Base-by-base conservation (phyloP, 2,113 vertebrate species). In the Ammodytes marinus region DNA sequence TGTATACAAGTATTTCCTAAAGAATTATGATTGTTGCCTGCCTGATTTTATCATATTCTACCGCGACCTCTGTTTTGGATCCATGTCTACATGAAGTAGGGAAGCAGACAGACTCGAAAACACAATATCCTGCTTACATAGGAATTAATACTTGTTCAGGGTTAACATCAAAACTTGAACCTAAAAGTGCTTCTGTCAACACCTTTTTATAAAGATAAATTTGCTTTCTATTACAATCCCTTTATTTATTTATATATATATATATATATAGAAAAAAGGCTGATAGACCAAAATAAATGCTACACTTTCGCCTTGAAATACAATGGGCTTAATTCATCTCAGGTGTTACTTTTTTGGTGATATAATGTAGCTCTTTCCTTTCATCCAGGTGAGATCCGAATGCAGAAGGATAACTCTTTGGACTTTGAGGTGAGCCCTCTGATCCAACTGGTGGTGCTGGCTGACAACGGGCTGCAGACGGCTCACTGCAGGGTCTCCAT, bases 401-500 rank as follows among this genome's bases (percentile, higher is more conserved):
- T 99, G 65, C 94, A 95, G 90, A 94, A 96, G 12, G 92, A 96
- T n/a, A 91, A 86, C 40, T 87, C 93, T 43, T 94, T 99, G 78
- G 96, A 99, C 91, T 97, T 95, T 85, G 97, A 99, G 92, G 69
- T 82, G 80, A 94, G 86, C 70, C 79, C 57, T 39, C 91, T 95
- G 84, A 78, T 96, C 4, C 92, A 91, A 42, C 91, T 99, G 81
- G 93, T 96, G 42, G 72, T 98, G 64, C 85, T 97, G 89, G 97
- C 96, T 58, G 95, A 96, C 88, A 95, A 79, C 45, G 82, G 84
- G 8, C 83, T 92, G 12, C 91, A 90, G 73, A 95, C 92, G 4
- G 94, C 91, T 0, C 92, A 97, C 69, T 95, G 96, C 90, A 92
- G 84, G 86, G 95, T 97, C n/a, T 89, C 85, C 2, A 60, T 98